These are phyloP conservation scores for Propsilocerus akamusi DNA, from an alignment of 1,140 invertebrate species.

Conservation along the genomic window DNA sequence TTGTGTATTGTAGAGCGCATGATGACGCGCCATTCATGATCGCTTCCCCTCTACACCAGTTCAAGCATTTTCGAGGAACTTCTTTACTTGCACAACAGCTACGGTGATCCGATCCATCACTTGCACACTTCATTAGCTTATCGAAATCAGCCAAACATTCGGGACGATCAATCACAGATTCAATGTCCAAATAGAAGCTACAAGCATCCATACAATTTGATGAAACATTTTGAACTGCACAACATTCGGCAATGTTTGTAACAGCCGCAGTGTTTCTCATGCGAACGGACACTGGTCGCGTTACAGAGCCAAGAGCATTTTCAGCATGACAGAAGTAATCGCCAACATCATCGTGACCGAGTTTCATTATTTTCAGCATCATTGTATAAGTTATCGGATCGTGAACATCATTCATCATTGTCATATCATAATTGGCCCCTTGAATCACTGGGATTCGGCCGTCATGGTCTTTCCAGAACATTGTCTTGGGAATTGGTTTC, in stretches of 20 bases:
- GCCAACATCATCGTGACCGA: slow-evolving; percentile 46
- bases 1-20: slow-evolving; percentile 51
- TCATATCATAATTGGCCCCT: slow-evolving; percentile 50
- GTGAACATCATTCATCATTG: slow-evolving; percentile 21
- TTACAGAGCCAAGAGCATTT: slow-evolving; percentile 53
- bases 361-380: slow-evolving; percentile 47
- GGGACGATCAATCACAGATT: slow-evolving; percentile 53
- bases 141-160: slow-evolving; percentile 65
- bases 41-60: slow-evolving; percentile 45
- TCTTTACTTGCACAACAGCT: slow-evolving; percentile 55
- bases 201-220: slow-evolving; percentile 56
- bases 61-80: slow-evolving; percentile 52
- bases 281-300: slow-evolving; percentile 48
- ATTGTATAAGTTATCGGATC: slow-evolving; percentile 42
- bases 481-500: slow-evolving; percentile 54
- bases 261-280: slow-evolving; percentile 35
- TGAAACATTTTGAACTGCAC: slow-evolving; percentile 53
- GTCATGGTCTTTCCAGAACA: slow-evolving; percentile 56
- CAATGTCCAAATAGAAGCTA: slow-evolving; percentile 60
- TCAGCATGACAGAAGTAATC: slow-evolving; percentile 67
- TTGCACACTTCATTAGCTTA: slow-evolving; percentile 68
- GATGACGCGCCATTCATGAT: slow-evolving; percentile 34
- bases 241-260: slow-evolving; percentile 55
- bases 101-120: slow-evolving; percentile 59
- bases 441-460: slow-evolving; percentile 49